A percentile compares a stretch with the other conserved stretches of the same genome.
Conservation (phyloP, 2,888 invertebrate genomes). For the Aphodius granarius region DNA sequence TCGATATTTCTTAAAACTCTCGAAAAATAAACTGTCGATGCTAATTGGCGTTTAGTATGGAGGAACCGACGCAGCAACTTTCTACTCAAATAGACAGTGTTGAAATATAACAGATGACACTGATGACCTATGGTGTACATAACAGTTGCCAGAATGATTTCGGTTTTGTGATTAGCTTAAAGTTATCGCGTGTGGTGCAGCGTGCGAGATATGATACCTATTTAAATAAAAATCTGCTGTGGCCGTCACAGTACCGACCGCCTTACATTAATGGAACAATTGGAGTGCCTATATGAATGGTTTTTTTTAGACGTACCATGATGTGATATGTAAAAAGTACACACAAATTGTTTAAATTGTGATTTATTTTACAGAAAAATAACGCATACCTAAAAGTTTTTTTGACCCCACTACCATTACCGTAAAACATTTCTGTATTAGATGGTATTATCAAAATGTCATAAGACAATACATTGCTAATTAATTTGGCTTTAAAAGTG, state of each 20-base stretch:
- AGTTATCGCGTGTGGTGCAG: neutral
- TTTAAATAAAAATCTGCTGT: neutral
- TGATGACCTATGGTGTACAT: neutral
- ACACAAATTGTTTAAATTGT: no score
- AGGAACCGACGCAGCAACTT: neutral
- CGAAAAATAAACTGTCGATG: neutral
- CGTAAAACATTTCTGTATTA: no score
- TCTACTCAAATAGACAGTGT: neutral
- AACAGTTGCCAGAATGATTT: neutral
- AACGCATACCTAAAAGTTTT: no score
- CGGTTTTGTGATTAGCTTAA: neutral
- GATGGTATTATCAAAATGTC: no score
- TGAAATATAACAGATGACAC: neutral
- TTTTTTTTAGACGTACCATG: neutral
- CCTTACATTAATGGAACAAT: neutral
- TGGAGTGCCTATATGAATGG: no score
- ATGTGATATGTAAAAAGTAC: no score
- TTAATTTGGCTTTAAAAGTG: no score
- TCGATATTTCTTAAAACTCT: neutral
- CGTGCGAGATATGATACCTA: neutral
- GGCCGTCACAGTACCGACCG: neutral
- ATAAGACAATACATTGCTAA: no score
- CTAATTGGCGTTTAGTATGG: neutral
- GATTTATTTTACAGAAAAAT: no score
- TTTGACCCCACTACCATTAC: no score